Evolutionary conservation across 2,113 vertebrate species (phyloP), one percentile per base, ranked within the genome.

Genomic region (Athene noctua): DNA sequence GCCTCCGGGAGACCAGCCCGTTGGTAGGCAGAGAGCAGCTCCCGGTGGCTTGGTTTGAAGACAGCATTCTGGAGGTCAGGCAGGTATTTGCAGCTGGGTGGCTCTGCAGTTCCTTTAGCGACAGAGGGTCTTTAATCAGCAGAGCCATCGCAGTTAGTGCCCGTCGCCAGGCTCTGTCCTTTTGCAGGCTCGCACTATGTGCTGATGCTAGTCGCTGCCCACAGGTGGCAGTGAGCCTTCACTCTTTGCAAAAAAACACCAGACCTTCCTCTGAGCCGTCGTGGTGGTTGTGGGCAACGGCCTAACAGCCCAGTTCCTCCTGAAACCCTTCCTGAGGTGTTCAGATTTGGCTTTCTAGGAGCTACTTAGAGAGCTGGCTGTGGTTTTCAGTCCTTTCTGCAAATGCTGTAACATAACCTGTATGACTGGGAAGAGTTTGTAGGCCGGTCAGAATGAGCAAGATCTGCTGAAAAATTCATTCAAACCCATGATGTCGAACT

Each of bases 161-260:
- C 46, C 26, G 6, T 7, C 6, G 16, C 22, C 13, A 3, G 5
- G 13, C 49, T 9, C 13, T 23, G 40, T 14, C 23, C 20, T 15
- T 5, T 5, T 1, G 20, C 59, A 3, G 51, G 38, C 9, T 25
- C 4, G 19, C 86, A 0, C 26, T 2, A 9, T 3, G 27, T 38
- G 73, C 80, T n/a, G 74, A 25, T 97, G 91, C 97, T 71, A 9
- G 2, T 36, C 12, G 47, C 90, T 91, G 94, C 97, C 98, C 95
- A 96, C 97, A 98, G 98, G 90, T 96, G 98, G 97, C 98, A 97
- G 97, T 96, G 96, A 95, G 67, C 91, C 73, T 97, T 98, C 96
- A 40, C 55, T 18, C 12, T 49, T 92, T 12, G 57, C 17, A 7
- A 10, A 11, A 11, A 15, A 34, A 4, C 12, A 12, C 34, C 54